Conservation (phyloP, 2,113 vertebrate genomes). For the Meleagris gallopavo region DNA sequence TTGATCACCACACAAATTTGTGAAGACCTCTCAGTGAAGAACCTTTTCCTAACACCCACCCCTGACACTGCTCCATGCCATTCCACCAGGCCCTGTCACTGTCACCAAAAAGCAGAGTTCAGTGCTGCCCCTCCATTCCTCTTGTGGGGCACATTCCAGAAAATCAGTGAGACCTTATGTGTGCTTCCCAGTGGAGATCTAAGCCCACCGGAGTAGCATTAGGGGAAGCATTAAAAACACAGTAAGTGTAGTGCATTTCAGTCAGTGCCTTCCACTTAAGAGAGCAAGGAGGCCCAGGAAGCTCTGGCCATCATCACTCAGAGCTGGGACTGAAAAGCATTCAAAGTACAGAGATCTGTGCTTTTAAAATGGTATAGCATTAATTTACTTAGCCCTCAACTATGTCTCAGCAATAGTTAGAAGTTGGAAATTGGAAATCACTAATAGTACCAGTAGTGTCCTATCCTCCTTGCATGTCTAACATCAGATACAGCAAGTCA, state of each 20-base stretch:
- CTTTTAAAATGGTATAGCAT: not conserved
- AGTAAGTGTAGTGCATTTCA: not conserved
- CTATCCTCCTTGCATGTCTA: not conserved
- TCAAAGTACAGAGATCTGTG: not conserved
- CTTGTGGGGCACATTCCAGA: not conserved
- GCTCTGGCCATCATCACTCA: not conserved
- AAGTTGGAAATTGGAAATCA: not conserved
- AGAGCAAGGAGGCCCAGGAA: not conserved
- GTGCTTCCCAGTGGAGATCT: not conserved
- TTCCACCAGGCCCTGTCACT: not conserved
- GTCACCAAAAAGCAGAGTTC: not conserved
- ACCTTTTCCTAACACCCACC: not conserved
- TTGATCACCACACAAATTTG: too few relatives aligned
- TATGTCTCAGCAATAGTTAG: not conserved
- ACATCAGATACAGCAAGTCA: not conserved
- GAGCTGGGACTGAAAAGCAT: not conserved
- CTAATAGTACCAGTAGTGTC: not conserved
- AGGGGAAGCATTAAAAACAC: not conserved
- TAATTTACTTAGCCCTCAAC: not conserved
- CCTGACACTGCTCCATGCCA: not conserved
- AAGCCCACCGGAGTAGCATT: not conserved
- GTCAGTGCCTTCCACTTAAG: not conserved
- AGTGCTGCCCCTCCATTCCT: not conserved
- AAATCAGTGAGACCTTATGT: not conserved
- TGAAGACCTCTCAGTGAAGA: not conserved